These are phyloP conservation scores for Hirtodrosophila histrioides DNA, from an alignment of 2,888 invertebrate species.

Conservation along the genomic window DNA sequence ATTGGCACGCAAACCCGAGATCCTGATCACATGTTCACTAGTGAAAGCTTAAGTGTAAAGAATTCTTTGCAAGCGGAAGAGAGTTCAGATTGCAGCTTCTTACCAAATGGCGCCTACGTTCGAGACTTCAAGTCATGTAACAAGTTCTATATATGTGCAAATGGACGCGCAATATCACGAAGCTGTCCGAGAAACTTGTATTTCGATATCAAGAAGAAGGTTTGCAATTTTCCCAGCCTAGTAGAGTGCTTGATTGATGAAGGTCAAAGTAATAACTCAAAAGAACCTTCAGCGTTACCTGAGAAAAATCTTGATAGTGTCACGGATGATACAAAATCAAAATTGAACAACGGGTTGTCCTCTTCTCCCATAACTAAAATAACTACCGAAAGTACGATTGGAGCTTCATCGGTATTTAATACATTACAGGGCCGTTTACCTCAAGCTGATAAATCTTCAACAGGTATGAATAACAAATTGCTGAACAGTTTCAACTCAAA, in stretches of 20 bases:
- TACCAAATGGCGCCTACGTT: constrained; percentile 41
- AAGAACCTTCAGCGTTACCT: too few relatives aligned
- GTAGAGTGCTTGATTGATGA: constrained; percentile 37
- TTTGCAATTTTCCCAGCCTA: constrained; percentile 42
- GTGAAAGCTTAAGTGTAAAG: too few relatives aligned
- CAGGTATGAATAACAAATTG: background rate
- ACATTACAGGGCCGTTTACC: too few relatives aligned
- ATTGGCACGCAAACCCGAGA: too few relatives aligned
- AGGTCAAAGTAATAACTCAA: background rate
- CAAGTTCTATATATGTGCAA: constrained; percentile 44
- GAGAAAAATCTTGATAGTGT: too few relatives aligned
- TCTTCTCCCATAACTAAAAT: too few relatives aligned
- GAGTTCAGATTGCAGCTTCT: constrained; percentile 11
- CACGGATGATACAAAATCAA: too few relatives aligned
- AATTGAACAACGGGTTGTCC: too few relatives aligned
- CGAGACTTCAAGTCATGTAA: constrained; percentile 32
- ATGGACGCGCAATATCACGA: constrained; percentile 28
- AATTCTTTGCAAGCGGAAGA: background rate
- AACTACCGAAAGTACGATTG: background rate
- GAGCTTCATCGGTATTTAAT: background rate
- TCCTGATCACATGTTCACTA: too few relatives aligned
- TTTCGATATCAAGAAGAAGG: constrained; percentile 41
- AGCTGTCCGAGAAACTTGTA: constrained; percentile 45
- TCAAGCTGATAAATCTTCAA: too few relatives aligned
- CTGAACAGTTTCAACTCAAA: background rate